These are phyloP conservation scores for Platygyra sinensis DNA, from an alignment of 64 coral and sea anemone genomes.

Conservation along the genomic window DNA sequence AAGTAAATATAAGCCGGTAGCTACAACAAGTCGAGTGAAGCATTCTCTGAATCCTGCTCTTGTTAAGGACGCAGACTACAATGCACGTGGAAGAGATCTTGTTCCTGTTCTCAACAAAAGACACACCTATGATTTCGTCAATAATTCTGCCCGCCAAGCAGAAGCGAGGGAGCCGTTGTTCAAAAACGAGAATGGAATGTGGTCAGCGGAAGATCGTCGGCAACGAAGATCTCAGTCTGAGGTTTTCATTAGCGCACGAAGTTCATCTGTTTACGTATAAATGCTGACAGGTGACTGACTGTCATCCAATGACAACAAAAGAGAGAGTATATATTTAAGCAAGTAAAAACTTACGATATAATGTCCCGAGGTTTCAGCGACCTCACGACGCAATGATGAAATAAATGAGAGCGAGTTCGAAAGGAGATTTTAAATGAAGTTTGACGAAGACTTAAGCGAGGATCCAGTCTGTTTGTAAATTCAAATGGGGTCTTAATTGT, in stretches of 20 bases:
- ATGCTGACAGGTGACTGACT: neutral
- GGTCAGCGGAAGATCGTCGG: neutral
- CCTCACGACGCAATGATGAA: too few relatives aligned
- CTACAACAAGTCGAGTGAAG: neutral
- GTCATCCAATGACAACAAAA: neutral
- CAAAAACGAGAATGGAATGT: neutral
- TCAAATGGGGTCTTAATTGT: too few relatives aligned
- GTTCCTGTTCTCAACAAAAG: constrained; percentile 14
- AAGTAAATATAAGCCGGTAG: neutral
- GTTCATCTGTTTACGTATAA: constrained; percentile 13
- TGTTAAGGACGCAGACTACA: neutral
- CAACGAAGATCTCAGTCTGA: constrained; percentile 21
- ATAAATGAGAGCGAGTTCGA: too few relatives aligned
- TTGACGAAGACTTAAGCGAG: too few relatives aligned
- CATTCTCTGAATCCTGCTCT: neutral
- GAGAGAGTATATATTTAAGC: neutral
- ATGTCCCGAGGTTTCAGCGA: too few relatives aligned
- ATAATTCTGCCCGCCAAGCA: neutral
- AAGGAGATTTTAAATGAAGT: too few relatives aligned
- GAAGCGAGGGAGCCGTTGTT: constrained; percentile 3
- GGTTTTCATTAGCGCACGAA: neutral
- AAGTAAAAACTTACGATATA: too few relatives aligned
- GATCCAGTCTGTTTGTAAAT: too few relatives aligned
- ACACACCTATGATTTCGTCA: constrained; percentile 15
- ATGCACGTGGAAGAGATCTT: neutral